Evolutionary conservation across 2,797 vertebrate genomes (phyloP).

Genomic region (Eurystomus glaucurus): DNA sequence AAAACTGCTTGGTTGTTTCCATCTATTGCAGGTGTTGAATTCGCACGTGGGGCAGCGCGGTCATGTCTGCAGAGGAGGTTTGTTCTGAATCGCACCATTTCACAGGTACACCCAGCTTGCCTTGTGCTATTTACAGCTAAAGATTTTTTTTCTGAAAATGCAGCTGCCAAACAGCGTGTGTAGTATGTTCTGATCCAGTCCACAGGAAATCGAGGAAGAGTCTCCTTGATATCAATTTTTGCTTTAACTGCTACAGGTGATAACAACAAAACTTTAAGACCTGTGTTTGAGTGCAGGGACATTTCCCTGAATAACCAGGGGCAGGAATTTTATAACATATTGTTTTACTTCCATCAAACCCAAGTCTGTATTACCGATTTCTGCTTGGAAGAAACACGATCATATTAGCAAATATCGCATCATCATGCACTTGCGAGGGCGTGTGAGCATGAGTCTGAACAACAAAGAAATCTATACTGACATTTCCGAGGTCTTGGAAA

Average conservation of each 20-base stretch:
- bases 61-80: neutral
- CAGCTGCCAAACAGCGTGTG: fast-evolving
- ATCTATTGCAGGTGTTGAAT: neutral
- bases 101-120: neutral
- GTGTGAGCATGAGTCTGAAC: neutral
- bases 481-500: neutral
- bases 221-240: neutral
- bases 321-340: neutral
- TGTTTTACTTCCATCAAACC: neutral
- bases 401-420: neutral
- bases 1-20: neutral
- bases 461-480: neutral
- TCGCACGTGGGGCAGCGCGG: fast-evolving
- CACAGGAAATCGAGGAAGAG: neutral
- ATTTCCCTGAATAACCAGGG: neutral
- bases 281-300: neutral
- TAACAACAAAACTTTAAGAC: neutral
- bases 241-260: neutral
- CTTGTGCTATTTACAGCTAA: neutral
- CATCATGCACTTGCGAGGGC: fast-evolving
- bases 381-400: neutral
- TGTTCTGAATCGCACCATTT: neutral
- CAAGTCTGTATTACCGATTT: neutral
- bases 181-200: neutral
- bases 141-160: neutral